Percentiles rank a stretch among this genome's conserved stretches.
Evolutionary conservation across 92 coral and sea anemone species (phyloP).

Genomic region (Montipora capitata): DNA sequence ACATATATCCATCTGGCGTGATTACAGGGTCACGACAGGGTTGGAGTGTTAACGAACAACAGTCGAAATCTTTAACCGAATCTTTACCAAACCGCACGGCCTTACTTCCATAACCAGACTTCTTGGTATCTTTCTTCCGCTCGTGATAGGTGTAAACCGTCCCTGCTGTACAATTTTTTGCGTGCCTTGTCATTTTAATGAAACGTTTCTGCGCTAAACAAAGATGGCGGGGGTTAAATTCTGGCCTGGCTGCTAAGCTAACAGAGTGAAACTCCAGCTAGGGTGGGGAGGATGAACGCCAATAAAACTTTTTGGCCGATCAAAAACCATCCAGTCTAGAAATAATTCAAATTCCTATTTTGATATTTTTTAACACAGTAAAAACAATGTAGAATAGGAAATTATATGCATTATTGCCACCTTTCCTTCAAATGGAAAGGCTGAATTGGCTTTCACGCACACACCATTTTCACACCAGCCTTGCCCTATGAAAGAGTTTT

Average conservation of each 20-base stretch:
- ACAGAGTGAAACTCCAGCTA: background rate
- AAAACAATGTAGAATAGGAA: too few species aligned
- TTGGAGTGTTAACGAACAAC: constrained; percentile 93
- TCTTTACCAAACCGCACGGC: constrained; percentile 95
- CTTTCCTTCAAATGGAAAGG: too few species aligned
- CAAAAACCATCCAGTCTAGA: background rate
- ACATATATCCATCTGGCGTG: constrained; percentile 89
- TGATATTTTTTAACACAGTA: background rate
- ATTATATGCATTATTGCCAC: background rate
- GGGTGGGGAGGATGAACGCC: background rate
- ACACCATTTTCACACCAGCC: constrained; percentile 24
- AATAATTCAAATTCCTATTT: too few species aligned
- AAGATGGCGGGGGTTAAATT: constrained; percentile 5
- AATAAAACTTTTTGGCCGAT: too few species aligned
- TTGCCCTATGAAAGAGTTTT: background rate
- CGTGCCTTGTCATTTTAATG: constrained; percentile 89
- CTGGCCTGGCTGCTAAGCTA: constrained; percentile 43
- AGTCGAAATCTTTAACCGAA: constrained; percentile 96
- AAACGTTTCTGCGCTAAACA: background rate
- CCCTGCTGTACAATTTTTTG: constrained; percentile 94
- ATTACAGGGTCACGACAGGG: constrained; percentile 97
- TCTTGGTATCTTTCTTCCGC: constrained; percentile 89
- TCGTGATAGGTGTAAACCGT: constrained; percentile 98
- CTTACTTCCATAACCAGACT: constrained; percentile 98
- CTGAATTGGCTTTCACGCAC: background rate